Base-by-base conservation (phyloP, 2,113 vertebrate species). In the Harpagus bidentatus region DNA sequence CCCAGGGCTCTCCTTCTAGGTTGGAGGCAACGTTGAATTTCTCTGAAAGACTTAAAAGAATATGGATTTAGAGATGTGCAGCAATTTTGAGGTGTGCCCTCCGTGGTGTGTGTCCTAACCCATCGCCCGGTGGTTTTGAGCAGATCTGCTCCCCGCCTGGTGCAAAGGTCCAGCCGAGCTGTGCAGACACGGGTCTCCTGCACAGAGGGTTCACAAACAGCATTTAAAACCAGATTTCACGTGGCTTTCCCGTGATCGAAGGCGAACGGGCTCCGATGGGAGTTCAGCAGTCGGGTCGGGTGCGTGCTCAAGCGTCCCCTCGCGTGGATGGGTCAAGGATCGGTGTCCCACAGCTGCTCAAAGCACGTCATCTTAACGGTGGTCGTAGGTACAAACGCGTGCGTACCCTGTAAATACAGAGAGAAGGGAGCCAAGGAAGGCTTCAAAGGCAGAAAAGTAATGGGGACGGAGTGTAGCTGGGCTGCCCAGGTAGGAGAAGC, bases 31-130 rank as follows among this genome's bases (percentile, higher is more conserved):
- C 0, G 4, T 19, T 82, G 13, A 29, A 6, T 80, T 93, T 79
- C 40, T 40, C 48, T 43, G 38, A 73, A 73, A 62, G 52, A 26
- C 42, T n/a, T 12, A 4, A 1, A 86, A 38, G 62, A 81, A 2
- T 25, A 3, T 0, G 1, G 72, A 28, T 11, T 61, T 89, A 36
- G 0, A 5, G 22, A 20, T 0, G 0, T 23, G 20, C 11, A 34
- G 9, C 16, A 9, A 5, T 85, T 88, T 59, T 0, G 6, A 36
- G 11, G 25, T 70, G 32, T 82, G 13, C 13, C 14, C 7, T 73
- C 12, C 14, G 1, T 14, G 13, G 22, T 3, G 7, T 53, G 31
- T 40, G 10, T 74, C 56, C 77, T 58, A 50, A 45, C 13, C 40
- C 4, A 14, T 50, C 65, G 40, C 11, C 7, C 6, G 0, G 1